phyloP scores from a whole-genome alignment of 2,888 invertebrate genomes.

The Hirtodrosophila confusa region DNA sequence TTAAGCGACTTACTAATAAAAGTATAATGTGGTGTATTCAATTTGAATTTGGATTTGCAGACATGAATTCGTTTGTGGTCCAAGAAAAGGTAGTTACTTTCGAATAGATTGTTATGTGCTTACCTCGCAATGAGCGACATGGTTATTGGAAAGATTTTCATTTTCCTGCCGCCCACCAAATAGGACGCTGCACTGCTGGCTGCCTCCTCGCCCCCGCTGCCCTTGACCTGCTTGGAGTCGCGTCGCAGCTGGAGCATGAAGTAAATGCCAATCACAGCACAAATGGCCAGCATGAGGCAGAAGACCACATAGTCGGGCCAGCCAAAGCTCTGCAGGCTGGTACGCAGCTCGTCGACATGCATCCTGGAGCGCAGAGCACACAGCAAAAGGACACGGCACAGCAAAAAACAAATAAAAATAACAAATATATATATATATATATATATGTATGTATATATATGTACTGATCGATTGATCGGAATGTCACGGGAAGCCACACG shows the following conservation, averaged over 20 bases:
- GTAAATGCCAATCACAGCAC: constrained; percentile 92
- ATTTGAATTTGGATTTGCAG: too few species aligned
- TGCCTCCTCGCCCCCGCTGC: constrained; percentile 83
- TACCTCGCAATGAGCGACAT: constrained; percentile 90
- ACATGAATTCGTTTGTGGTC: too few species aligned
- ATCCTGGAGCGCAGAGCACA: constrained; percentile 46
- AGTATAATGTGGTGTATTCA: too few species aligned
- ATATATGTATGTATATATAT: background rate
- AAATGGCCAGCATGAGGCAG: constrained; percentile 89
- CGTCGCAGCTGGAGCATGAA: constrained; percentile 89
- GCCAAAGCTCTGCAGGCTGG: constrained; percentile 87
- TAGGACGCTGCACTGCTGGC: constrained; percentile 84
- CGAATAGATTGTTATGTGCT: too few species aligned
- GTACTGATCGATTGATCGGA: background rate
- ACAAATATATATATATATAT: constrained; percentile 1
- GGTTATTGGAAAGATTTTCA: constrained; percentile 89
- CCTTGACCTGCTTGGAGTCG: constrained; percentile 82
- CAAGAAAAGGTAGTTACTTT: too few species aligned
- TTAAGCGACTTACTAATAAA: too few species aligned
- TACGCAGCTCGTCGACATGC: constrained; percentile 83
- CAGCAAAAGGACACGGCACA: too few species aligned
- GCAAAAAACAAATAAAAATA: background rate
- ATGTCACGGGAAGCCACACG: background rate
- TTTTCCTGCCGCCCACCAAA: constrained; percentile 88
- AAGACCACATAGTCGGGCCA: constrained; percentile 92